phyloP scores from a whole-genome alignment of 1,140 invertebrate genomes.

The Calycopis cecrops region DNA sequence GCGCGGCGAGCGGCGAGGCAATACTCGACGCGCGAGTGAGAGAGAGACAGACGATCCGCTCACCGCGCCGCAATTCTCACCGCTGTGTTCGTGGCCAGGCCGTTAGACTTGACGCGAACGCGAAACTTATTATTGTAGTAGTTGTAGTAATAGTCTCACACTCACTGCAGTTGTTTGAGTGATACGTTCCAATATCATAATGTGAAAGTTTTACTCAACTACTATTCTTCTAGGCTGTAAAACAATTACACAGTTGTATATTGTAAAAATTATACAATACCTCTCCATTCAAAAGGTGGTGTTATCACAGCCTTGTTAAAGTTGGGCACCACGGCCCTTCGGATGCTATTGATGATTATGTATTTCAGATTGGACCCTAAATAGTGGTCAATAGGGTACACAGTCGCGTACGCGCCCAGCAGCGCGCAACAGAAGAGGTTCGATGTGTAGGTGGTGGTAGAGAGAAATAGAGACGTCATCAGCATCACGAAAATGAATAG shows the following conservation, averaged over 20 bases:
- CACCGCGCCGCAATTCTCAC: too few relatives aligned
- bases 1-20: too few relatives aligned
- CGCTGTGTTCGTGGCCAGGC: too few relatives aligned
- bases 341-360: constrained; percentile 80
- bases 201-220: too few relatives aligned
- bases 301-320: constrained; percentile 78
- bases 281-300: constrained; percentile 78
- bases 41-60: too few relatives aligned
- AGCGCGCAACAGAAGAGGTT: constrained; percentile 79
- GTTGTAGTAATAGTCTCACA: too few relatives aligned
- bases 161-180: too few relatives aligned
- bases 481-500: constrained; percentile 76
- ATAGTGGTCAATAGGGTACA: constrained; percentile 80
- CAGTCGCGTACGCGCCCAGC: constrained; percentile 78
- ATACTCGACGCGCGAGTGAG: too few relatives aligned
- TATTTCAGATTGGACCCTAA: constrained; percentile 81
- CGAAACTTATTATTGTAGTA: too few relatives aligned
- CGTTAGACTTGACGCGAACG: too few relatives aligned
- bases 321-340: constrained; percentile 75
- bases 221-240: neutral
- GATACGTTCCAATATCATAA: too few relatives aligned
- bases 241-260: neutral
- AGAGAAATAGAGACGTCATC: constrained; percentile 67
- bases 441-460: constrained; percentile 72
- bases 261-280: constrained; percentile 62